phyloP scores from a whole-genome alignment of 2,797 vertebrate species.

The Thunnus albacares region DNA sequence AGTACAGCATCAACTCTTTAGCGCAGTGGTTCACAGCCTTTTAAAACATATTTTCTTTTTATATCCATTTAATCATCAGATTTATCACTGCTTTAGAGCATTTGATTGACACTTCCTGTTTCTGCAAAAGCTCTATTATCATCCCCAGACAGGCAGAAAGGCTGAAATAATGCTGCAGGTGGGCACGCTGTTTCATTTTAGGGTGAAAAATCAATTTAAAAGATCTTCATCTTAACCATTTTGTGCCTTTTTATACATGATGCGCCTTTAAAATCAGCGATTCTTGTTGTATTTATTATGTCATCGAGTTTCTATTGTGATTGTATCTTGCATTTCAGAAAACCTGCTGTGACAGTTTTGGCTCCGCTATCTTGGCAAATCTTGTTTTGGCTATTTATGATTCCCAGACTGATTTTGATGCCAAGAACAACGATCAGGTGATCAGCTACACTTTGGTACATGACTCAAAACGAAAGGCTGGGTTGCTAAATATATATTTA shows the following conservation, averaged over 20 bases:
- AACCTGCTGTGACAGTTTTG: background rate
- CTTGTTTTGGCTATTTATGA: too few relatives aligned
- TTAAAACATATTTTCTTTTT: too few relatives aligned
- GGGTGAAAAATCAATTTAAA: background rate
- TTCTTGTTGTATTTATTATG: background rate
- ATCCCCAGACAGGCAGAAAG: background rate
- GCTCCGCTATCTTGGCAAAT: background rate
- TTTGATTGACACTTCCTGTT: slow-evolving; percentile 21
- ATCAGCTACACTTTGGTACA: too few relatives aligned
- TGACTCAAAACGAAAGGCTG: background rate
- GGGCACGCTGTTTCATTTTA: background rate
- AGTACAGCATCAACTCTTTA: too few relatives aligned
- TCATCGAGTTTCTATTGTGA: too few relatives aligned
- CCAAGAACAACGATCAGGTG: too few relatives aligned
- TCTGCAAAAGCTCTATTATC: background rate
- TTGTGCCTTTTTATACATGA: background rate
- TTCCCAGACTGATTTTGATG: too few relatives aligned
- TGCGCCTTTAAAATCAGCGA: background rate
- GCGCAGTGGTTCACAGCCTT: too few relatives aligned
- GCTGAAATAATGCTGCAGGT: too few relatives aligned
- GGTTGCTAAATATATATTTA: background rate
- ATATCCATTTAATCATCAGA: too few relatives aligned
- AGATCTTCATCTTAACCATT: background rate
- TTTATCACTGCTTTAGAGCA: background rate
- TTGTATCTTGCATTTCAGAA: background rate